Evolutionary conservation across 2,113 vertebrate genomes (phyloP), one percentile per base, ranked within the genome.

Genomic region (Blennius ocellaris): DNA sequence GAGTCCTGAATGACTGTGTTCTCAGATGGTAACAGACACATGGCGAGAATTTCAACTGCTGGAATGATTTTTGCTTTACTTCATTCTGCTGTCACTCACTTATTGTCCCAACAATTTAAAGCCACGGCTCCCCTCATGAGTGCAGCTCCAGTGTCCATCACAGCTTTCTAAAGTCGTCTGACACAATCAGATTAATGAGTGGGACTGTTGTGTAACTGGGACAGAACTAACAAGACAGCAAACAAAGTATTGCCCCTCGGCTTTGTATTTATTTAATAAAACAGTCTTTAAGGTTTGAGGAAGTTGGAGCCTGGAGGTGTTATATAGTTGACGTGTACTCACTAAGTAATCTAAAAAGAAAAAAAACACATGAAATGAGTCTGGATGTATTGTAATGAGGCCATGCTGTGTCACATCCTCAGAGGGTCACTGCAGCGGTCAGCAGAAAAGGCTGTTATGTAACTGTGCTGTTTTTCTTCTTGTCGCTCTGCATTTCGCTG

Each of bases 171-270:
- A 73, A 67, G 43, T 30, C 3, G 51, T 48, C 10, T 72, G 81
- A 81, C 51, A 65, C 62, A 81, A 90, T 89, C 61, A 55, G 39
- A 75, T 52, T 83, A 83, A 86, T 71, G 77, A 86, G 69, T 54
- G 11, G 60, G 56, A 58, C 67, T 30, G 44, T 90, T 90, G 67
- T 76, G 48, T 75, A 87, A 87, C 70, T 44, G 50, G 56, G 21
- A 15, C 43, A 17, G 57, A 78, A 61, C 70, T 53, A 65, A 76
- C 37, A 50, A 41, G 66, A 64, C 62, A 41, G 38, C 36, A 47
- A 69, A 47, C 11, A 65, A 53, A 39, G 65, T 54, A 59, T 45
- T 11, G 36, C 48, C 44, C 17, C 8, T 17, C 7, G 3, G 30
- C 10, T 38, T 64, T 53, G 21, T 36, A 5, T 49, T 44, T 15